These are phyloP conservation scores for Hippopotamus amphibius DNA, from an alignment of 2,113 vertebrate genomes.

Conservation along the genomic window DNA sequence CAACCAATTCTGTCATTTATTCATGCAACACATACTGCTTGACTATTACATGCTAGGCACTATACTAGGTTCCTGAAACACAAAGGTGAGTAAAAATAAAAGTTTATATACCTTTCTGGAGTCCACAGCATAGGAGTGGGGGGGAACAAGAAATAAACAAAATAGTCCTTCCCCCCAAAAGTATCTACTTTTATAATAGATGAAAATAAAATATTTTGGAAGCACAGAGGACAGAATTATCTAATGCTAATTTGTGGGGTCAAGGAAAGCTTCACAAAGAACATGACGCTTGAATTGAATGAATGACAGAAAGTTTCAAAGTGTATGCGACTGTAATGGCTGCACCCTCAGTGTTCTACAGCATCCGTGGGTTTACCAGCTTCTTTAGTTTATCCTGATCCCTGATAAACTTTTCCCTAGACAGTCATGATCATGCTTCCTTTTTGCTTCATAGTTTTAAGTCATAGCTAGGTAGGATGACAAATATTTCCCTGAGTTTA, in stretches of 20 bases:
- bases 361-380: not conserved
- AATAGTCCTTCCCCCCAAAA: not conserved
- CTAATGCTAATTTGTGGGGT: not conserved
- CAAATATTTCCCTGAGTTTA: not conserved
- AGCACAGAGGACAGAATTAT: not conserved
- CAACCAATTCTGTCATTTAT: not conserved
- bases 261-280: not conserved
- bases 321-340: not conserved
- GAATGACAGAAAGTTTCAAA: not conserved
- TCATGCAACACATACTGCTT: not conserved
- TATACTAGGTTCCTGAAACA: not conserved
- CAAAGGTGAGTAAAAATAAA: not conserved
- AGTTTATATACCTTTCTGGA: not conserved
- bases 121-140: not conserved
- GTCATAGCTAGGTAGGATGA: not conserved
- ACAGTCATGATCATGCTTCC: not conserved
- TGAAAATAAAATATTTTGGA: not conserved
- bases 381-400: not conserved
- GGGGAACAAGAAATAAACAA: not conserved
- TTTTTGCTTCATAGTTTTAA: slow-evolving; percentile 20
- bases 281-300: not conserved
- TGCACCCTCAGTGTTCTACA: not conserved
- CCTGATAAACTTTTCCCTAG: not conserved
- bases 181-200: not conserved
- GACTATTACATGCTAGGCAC: too few species aligned